A percentile compares a stretch with the other conserved stretches of the same genome.
These are phyloP conservation scores for Caenorhabditis angaria DNA, from an alignment of 2,888 invertebrate genomes.

Conservation along the genomic window DNA sequence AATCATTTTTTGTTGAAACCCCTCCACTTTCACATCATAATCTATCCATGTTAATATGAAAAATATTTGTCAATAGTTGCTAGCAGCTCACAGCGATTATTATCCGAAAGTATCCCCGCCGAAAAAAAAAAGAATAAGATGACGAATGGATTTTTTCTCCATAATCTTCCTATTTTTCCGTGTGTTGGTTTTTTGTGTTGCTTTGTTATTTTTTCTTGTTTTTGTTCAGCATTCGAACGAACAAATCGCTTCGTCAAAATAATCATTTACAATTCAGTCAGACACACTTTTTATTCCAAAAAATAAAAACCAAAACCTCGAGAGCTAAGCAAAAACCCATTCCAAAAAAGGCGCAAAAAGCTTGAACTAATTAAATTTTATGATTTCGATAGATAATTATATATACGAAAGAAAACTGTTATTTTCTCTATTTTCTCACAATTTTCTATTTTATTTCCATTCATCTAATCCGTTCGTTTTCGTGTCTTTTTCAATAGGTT, in stretches of 20 bases:
- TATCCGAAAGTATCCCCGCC: too few relatives aligned
- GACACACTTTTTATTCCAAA: neutral
- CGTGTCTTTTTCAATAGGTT: constrained; percentile 10
- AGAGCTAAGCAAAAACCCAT: too few relatives aligned
- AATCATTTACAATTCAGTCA: neutral
- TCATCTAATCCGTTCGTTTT: neutral
- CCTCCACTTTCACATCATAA: too few relatives aligned
- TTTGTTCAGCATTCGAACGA: too few relatives aligned
- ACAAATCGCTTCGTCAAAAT: neutral
- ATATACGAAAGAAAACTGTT: neutral
- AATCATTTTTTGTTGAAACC: too few relatives aligned
- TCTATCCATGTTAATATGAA: too few relatives aligned
- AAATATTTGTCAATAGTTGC: too few relatives aligned
- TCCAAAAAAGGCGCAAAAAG: too few relatives aligned
- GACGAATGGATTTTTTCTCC: too few relatives aligned
- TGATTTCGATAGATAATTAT: neutral
- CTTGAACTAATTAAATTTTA: too few relatives aligned
- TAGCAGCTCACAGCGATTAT: too few relatives aligned
- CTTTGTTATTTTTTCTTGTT: neutral
- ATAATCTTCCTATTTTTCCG: neutral
- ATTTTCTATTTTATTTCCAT: neutral
- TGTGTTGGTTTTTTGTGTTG: neutral
- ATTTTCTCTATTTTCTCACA: neutral
- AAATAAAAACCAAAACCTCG: neutral
- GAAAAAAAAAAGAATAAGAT: too few relatives aligned